Percentiles rank a stretch among this genome's conserved stretches.
Conservation (phyloP, 2,797 vertebrate species). For the Denticeps clupeoides region DNA sequence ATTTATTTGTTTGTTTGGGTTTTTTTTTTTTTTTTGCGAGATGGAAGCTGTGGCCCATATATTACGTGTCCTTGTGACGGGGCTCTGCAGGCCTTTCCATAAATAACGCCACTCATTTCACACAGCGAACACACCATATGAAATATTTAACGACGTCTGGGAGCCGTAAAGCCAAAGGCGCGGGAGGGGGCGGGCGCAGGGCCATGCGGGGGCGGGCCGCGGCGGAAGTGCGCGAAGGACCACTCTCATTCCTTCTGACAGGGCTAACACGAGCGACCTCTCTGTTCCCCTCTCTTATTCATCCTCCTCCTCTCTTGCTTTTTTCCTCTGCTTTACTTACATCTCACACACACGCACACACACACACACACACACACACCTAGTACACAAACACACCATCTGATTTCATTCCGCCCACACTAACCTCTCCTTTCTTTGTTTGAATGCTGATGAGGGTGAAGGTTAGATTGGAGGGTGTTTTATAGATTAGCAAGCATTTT, state of each 20-base stretch:
- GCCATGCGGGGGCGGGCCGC: slow-evolving; percentile 10
- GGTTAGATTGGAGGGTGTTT: no score
- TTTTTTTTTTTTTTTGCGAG: slow-evolving; percentile 7
- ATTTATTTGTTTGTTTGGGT: no score
- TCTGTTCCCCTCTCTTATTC: neutral
- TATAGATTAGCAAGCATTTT: no score
- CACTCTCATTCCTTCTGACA: slow-evolving; percentile 28
- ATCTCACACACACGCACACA: neutral
- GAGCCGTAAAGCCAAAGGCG: slow-evolving; percentile 32
- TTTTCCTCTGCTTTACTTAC: rapidly evolving
- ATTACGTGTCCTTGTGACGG: slow-evolving; percentile 38
- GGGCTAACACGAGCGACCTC: slow-evolving; percentile 8
- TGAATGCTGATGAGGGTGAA: no score
- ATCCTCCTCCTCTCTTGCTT: neutral
- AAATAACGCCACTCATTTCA: slow-evolving; percentile 39
- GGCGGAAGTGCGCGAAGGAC: slow-evolving; percentile 28
- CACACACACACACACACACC: no score
- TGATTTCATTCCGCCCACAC: no score
- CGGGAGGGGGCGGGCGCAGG: slow-evolving; percentile 22
- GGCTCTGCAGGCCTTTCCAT: slow-evolving; percentile 42
- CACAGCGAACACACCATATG: slow-evolving; percentile 35
- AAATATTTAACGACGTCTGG: slow-evolving; percentile 54
- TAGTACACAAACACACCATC: no score
- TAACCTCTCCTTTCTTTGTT: no score
- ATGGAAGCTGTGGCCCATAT: slow-evolving; percentile 25